Conservation (phyloP, 2,888 invertebrate genomes). For the Rosalia funebris region DNA sequence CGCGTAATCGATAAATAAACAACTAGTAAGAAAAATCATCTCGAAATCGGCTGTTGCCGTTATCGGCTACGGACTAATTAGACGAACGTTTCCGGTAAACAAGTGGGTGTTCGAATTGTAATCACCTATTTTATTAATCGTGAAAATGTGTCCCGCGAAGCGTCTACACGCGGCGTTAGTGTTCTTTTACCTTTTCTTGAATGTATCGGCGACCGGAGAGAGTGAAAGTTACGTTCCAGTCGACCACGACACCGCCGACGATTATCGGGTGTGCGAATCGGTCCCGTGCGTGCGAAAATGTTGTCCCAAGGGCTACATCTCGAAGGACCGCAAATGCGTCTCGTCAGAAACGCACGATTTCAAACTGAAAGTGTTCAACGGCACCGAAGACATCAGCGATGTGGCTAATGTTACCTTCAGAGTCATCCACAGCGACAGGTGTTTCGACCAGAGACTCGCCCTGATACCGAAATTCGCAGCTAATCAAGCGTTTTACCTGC, state of each 20-base stretch:
- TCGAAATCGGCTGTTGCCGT: no score
- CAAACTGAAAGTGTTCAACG: constrained; percentile 36
- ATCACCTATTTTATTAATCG: no score
- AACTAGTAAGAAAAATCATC: no score
- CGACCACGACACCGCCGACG: constrained; percentile 34
- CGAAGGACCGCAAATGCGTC: constrained; percentile 33
- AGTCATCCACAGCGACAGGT: constrained; percentile 37
- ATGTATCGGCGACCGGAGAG: not conserved
- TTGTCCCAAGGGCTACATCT: constrained; percentile 40
- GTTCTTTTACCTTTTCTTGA: not conserved
- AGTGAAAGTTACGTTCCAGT: constrained; percentile 8
- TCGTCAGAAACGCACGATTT: constrained; percentile 27
- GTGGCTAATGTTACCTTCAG: constrained; percentile 24
- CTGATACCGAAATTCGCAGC: constrained; percentile 26
- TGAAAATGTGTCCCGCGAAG: no score
- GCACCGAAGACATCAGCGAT: constrained; percentile 28
- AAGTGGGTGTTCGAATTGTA: no score
- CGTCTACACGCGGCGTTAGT: no score
- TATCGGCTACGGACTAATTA: no score
- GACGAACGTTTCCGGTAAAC: no score
- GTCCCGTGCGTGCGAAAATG: constrained; percentile 43
- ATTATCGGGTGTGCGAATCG: constrained; percentile 25
- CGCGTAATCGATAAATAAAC: no score
- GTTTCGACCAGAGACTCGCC: constrained; percentile 31
- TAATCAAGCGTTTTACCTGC: constrained; percentile 38